A percentile compares a stretch with the other conserved stretches of the same genome.
Conservation (phyloP, 2,113 vertebrate species). For the Phyllostomus discolor region DNA sequence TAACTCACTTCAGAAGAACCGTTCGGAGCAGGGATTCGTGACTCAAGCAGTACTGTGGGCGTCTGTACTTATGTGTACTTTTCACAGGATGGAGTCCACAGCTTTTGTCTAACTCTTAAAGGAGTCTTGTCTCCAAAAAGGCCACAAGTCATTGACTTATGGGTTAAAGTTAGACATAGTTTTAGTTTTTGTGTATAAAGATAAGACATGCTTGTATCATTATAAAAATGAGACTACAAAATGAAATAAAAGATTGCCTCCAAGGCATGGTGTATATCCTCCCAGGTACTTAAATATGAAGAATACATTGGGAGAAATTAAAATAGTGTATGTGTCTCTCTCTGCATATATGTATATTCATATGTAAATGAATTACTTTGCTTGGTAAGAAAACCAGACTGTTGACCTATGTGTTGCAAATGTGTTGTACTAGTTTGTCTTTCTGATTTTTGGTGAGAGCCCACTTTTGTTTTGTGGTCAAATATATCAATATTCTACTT, state of each 20-base stretch:
- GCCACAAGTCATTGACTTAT: background rate
- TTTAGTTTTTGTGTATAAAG: background rate
- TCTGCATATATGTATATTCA: background rate
- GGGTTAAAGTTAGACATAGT: background rate
- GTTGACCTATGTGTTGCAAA: background rate
- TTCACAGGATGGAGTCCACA: background rate
- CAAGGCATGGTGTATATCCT: background rate
- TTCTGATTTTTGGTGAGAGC: background rate
- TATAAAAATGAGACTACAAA: background rate
- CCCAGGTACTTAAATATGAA: background rate
- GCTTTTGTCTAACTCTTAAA: background rate
- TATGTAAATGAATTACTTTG: background rate
- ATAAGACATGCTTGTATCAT: background rate
- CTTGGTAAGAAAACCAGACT: background rate
- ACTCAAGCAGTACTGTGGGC: accelerated
- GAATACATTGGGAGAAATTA: background rate
- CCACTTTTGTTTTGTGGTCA: background rate
- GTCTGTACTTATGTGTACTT: background rate
- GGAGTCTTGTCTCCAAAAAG: background rate
- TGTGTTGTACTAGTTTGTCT: background rate
- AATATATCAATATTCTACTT: background rate
- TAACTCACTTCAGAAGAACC: background rate
- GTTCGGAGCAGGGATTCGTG: background rate
- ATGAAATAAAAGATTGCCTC: background rate
- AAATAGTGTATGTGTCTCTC: background rate